These are phyloP conservation scores for Peromyscus leucopus DNA, from an alignment of 2,113 vertebrate species.

Conservation along the genomic window DNA sequence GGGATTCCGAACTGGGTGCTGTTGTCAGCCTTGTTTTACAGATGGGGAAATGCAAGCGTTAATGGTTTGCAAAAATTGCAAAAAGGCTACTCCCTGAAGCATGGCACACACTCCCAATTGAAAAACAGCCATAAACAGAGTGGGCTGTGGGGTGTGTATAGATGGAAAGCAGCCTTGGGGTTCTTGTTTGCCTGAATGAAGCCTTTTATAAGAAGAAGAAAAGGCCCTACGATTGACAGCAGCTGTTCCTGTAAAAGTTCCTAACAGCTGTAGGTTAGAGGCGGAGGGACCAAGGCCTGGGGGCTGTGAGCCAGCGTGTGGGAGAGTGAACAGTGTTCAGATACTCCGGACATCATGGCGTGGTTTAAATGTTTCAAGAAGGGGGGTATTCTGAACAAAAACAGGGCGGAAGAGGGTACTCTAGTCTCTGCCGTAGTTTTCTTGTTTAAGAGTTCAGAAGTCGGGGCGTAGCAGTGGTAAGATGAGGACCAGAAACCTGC, in stretches of 20 bases:
- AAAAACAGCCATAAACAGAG: background rate
- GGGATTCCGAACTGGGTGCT: background rate
- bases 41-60: background rate
- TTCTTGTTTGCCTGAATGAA: conserved; percentile 58
- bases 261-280: background rate
- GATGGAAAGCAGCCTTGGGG: background rate
- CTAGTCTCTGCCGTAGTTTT: background rate
- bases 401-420: background rate
- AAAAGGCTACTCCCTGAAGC: conserved; percentile 20
- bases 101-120: background rate
- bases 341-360: background rate
- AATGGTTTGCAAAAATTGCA: conserved; percentile 46
- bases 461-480: background rate
- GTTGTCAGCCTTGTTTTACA: conserved; percentile 21
- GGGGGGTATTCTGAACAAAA: background rate
- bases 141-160: background rate
- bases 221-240: background rate
- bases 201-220: conserved; percentile 56
- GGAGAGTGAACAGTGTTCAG: background rate
- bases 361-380: conserved; percentile 40
- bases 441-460: background rate
- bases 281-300: background rate
- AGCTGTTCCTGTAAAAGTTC: conserved; percentile 54
- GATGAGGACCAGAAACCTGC: background rate
- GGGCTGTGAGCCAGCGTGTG: background rate